phyloP scores from a whole-genome alignment of 2,113 vertebrate species.

The Tringa solitaria region DNA sequence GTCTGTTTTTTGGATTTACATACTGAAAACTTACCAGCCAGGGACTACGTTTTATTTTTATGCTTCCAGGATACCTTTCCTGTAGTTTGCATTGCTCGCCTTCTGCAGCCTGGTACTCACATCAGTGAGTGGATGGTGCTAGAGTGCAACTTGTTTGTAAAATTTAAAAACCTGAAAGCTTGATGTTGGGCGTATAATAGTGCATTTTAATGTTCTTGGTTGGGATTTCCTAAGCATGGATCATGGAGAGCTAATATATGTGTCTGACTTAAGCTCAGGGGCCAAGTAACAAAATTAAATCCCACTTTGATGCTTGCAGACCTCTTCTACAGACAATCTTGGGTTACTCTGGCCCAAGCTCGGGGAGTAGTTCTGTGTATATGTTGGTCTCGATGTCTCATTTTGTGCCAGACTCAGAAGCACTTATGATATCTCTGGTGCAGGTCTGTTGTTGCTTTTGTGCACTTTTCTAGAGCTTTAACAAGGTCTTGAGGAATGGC shows the following conservation, averaged over 20 bases:
- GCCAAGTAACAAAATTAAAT: neutral
- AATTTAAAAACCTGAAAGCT: neutral
- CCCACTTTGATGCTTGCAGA: neutral
- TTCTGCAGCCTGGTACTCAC: neutral
- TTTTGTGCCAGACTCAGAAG: neutral
- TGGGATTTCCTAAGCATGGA: neutral
- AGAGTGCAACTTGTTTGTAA: neutral
- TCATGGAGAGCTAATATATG: neutral
- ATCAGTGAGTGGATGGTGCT: neutral
- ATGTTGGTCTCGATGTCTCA: neutral
- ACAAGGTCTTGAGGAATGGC: neutral
- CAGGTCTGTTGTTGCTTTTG: neutral
- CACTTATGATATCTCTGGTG: neutral
- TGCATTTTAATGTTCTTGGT: neutral
- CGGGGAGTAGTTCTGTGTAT: neutral
- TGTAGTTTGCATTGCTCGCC: neutral
- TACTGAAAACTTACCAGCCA: neutral
- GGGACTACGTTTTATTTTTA: neutral
- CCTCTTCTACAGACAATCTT: neutral
- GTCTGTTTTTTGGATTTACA: neutral
- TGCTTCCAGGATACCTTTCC: neutral
- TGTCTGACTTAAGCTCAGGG: neutral
- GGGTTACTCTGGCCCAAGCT: neutral
- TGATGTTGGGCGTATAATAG: neutral
- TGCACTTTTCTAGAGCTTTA: neutral